Evolutionary conservation across 2,797 vertebrate genomes (phyloP).

Genomic region (Pipistrellus kuhlii): DNA sequence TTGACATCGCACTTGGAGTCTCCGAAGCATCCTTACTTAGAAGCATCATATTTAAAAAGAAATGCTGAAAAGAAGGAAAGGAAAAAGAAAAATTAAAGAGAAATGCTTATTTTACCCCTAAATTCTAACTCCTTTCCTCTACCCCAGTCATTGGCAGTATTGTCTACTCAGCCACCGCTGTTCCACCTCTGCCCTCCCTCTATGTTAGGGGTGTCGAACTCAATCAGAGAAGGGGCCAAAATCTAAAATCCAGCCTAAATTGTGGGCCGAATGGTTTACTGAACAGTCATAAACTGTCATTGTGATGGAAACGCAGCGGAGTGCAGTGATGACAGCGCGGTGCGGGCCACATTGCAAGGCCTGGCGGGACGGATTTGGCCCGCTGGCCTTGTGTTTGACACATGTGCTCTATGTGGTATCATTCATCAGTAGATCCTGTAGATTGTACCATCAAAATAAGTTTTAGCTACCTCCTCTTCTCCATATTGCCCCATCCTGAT

Average conservation of each 20-base stretch:
- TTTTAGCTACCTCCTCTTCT: not conserved
- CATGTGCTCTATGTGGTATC: not conserved
- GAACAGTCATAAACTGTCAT: no score
- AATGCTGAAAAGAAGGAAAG: not conserved
- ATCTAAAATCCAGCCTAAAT: no score
- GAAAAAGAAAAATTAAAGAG: not conserved
- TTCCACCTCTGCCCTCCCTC: not conserved
- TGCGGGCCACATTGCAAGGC: no score
- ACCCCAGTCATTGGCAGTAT: not conserved
- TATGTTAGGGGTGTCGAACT: no score
- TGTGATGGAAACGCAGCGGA: no score
- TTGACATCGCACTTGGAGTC: not conserved
- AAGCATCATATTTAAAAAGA: slow-evolving; percentile 7
- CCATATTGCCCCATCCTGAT: not conserved
- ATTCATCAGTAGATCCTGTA: not conserved
- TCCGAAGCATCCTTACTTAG: not conserved
- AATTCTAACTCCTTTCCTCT: not conserved
- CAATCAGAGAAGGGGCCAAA: no score
- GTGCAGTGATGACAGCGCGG: no score
- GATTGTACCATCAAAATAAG: no score
- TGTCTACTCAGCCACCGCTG: not conserved
- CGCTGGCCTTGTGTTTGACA: no score
- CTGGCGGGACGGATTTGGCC: no score
- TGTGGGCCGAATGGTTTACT: no score
- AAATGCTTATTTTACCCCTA: not conserved